Conservation (phyloP, 2,113 vertebrate genomes). For the Mystacornis crossleyi region DNA sequence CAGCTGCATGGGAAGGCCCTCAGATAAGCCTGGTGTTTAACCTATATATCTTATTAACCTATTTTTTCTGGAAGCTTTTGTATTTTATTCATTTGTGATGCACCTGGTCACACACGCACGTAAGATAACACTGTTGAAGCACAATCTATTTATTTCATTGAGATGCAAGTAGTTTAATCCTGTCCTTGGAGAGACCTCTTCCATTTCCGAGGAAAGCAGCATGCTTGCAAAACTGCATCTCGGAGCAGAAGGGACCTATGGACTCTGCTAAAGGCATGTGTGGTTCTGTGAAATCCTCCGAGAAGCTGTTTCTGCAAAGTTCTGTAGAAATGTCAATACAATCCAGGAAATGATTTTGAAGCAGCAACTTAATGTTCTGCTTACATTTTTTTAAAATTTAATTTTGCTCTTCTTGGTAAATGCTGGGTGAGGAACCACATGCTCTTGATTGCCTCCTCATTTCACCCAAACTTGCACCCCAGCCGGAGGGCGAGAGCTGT, state of each 20-base stretch:
- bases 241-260: not conserved
- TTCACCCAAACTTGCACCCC: not conserved
- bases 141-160: not conserved
- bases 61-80: not conserved
- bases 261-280: not conserved
- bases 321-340: not conserved
- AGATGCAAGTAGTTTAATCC: not conserved
- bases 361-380: not conserved
- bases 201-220: not conserved
- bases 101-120: accelerated
- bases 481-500: accelerated
- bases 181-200: not conserved
- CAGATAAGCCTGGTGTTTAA: not conserved
- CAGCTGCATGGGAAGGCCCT: not conserved
- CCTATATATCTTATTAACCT: not conserved
- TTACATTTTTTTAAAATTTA: not conserved
- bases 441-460: not conserved
- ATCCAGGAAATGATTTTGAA: not conserved
- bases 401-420: not conserved
- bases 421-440: not conserved
- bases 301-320: not conserved
- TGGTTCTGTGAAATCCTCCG: not conserved
- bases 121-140: not conserved
- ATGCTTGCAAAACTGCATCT: not conserved
- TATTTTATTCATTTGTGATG: not conserved